Conservation (phyloP, 2,797 vertebrate species). For the Erithacus rubecula region DNA sequence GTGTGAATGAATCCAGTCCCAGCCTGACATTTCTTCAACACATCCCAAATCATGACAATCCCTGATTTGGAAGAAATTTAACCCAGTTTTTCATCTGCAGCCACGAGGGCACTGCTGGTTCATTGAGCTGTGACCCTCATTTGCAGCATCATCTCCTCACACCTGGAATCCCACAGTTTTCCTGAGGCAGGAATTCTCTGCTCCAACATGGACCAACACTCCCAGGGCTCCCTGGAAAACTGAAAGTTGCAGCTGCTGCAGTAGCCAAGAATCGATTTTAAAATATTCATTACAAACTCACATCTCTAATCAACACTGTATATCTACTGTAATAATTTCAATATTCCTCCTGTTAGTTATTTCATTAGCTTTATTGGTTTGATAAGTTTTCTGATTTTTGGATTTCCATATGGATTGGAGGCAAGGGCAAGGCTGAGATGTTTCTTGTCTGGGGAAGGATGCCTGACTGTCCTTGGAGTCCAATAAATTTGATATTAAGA, state of each 20-base stretch:
- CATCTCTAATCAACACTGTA: neutral
- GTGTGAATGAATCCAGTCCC: fast-evolving
- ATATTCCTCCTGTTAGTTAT: neutral
- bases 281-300: neutral
- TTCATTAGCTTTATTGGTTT: neutral
- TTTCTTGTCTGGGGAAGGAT: neutral
- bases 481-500: neutral
- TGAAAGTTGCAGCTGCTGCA: neutral
- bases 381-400: neutral
- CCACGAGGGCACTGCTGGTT: fast-evolving
- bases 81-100: neutral
- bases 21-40: neutral
- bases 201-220: neutral
- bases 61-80: neutral
- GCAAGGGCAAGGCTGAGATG: neutral
- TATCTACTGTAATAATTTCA: neutral
- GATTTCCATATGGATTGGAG: neutral
- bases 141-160: neutral
- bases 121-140: fast-evolving
- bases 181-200: neutral
- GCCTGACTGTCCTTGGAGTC: neutral
- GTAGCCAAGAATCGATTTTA: neutral
- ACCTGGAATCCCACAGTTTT: fast-evolving
- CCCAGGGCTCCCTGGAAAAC: neutral
- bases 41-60: neutral